phyloP scores from a whole-genome alignment of 30 jellyfish, hydroid and myxozoan genomes.

The Morbakka virulenta region DNA sequence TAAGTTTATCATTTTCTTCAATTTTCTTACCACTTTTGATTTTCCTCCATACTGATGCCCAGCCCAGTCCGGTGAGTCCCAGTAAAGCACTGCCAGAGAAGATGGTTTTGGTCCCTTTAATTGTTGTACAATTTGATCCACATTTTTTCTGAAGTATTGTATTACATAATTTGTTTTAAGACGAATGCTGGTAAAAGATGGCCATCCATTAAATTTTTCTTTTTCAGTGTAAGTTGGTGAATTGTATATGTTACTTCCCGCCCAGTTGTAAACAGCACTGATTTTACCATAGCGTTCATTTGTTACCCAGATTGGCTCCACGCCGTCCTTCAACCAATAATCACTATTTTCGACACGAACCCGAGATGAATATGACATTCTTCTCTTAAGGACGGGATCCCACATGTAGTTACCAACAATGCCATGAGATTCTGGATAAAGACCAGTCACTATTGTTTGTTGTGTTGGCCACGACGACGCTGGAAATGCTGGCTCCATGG shows the following conservation, averaged over 20 bases:
- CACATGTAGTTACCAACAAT: background rate
- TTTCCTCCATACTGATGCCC: background rate
- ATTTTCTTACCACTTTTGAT: background rate
- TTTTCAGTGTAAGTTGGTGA: background rate
- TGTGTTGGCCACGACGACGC: background rate
- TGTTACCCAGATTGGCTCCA: background rate
- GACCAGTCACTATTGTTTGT: background rate
- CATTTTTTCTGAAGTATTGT: background rate
- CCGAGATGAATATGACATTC: background rate
- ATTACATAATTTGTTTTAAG: background rate
- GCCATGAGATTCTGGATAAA: background rate
- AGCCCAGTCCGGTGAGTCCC: background rate
- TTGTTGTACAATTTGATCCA: background rate
- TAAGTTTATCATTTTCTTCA: too few relatives aligned
- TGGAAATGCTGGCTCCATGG: background rate
- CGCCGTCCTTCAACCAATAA: background rate
- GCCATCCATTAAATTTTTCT: background rate
- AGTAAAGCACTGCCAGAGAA: background rate
- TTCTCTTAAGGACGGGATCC: background rate
- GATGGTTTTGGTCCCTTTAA: background rate
- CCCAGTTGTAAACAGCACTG: background rate
- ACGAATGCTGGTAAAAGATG: background rate
- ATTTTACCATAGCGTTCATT: background rate
- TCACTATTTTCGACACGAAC: too few relatives aligned
- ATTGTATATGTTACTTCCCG: background rate